Conservation (phyloP, 2,888 invertebrate genomes). For the Drosophila suboccidentalis region DNA sequence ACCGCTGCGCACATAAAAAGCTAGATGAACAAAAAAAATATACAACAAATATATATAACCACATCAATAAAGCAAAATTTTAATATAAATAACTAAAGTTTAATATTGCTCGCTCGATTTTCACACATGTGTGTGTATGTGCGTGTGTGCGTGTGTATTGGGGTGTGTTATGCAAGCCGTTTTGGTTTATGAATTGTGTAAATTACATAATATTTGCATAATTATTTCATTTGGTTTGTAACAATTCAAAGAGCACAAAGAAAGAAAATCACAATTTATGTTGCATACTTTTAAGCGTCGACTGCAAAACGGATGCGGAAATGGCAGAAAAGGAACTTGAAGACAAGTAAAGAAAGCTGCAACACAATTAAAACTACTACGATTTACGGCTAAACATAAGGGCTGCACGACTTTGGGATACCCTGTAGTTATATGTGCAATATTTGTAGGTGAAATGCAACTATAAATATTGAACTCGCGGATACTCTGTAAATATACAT, state of each 20-base stretch:
- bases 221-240: conserved; percentile 41
- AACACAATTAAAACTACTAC: not conserved
- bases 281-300: conserved; percentile 9
- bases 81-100: conserved; percentile 77
- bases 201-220: conserved; percentile 41
- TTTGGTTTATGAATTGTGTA: conserved; percentile 30
- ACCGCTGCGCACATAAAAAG: conserved; percentile 56
- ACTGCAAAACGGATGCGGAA: conserved; percentile 6
- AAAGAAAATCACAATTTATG: conserved; percentile 1
- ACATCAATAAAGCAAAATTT: conserved; percentile 78
- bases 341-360: conserved; percentile 1
- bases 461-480: too few species aligned
- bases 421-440: not conserved
- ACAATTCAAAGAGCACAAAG: conserved; percentile 3
- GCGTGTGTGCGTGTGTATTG: conserved; percentile 2
- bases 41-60: conserved; percentile 57
- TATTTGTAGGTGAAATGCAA: too few species aligned
- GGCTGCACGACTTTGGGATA: not conserved
- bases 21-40: conserved; percentile 13
- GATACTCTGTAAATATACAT: not conserved
- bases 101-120: conserved; percentile 53
- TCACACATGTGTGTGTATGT: not conserved
- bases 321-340: not conserved
- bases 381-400: too few species aligned
- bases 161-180: conserved; percentile 12